Conservation (phyloP, 2,797 vertebrate species). For the Valencia hispanica region DNA sequence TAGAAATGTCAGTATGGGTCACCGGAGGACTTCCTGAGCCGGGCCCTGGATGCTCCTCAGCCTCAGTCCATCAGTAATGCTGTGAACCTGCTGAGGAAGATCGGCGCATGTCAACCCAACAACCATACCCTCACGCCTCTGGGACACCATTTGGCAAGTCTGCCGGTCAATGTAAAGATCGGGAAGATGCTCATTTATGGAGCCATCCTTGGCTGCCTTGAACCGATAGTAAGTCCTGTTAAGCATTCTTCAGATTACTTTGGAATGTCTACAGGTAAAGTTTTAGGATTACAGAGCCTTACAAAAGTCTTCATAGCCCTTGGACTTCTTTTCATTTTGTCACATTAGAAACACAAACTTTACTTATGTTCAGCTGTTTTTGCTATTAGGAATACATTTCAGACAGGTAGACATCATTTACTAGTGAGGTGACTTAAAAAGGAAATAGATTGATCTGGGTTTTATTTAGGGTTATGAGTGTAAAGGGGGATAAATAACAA, state of each 20-base stretch:
- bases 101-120: constrained; percentile 89
- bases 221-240: constrained; percentile 88
- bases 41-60: constrained; percentile 91
- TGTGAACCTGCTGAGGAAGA: constrained; percentile 89
- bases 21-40: constrained; percentile 93
- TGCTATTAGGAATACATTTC: neutral
- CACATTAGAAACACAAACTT: neutral
- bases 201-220: constrained; percentile 94
- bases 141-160: constrained; percentile 92
- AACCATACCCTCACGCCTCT: constrained; percentile 88
- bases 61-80: constrained; percentile 95
- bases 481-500: neutral
- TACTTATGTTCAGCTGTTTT: neutral
- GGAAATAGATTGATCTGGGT: neutral
- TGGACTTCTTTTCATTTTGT: neutral
- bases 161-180: constrained; percentile 97
- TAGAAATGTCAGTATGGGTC: constrained; percentile 96
- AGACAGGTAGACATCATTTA: neutral
- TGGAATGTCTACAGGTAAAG: neutral
- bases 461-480: neutral
- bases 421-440: neutral
- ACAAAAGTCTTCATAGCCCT: neutral
- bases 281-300: neutral
- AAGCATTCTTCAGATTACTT: neutral
- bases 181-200: constrained; percentile 99